Evolutionary conservation across 2,113 vertebrate species (phyloP), one percentile per base, ranked within the genome.

Genomic region (Pseudorectes ferrugineus): DNA sequence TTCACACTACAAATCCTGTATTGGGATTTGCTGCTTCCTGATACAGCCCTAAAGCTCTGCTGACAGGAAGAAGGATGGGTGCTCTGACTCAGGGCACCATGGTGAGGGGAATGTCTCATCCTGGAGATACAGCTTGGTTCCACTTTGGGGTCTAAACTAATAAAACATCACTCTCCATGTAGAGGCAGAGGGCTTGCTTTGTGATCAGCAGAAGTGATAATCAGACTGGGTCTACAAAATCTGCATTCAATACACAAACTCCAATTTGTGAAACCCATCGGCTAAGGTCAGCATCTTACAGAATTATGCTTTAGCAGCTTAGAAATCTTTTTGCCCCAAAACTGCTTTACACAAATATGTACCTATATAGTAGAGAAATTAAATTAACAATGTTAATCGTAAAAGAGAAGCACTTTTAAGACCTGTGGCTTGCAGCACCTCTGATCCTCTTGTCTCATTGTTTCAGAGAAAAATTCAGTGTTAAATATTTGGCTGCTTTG

Each of bases 401-500:
- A 4, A 9, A 71, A 49, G 46, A 57, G 5, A 77, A 90, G 18
- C 1, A 2, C 4, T 87, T 91, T 48, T 65, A 72, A 75, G 61
- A 89, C 29, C 55, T 36, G 17, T 52, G 38, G 26, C 22, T 92
- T 80, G 55, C 38, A 77, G 49, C 1, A 2, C 42, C 54, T 76
- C 54, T 73, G 23, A 20, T 79, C 12, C 12, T 81, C 38, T 87
- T 57, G 40, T 72, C 48, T 58, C 36, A n/a, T 23, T 22, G 36
- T 77, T 72, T 85, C 26, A 52, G 62, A 57, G 45, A 86, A 66
- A 89, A 49, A 4, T 20, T 67, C 25, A 10, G 15, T 26, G 14
- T 92, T 88, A 90, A 88, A 46, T 80, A 85, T 67, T 54, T 76
- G 42, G 7, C 46, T 86, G 28, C 58, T 70, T 73, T 76, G 38